Evolutionary conservation across 1,140 invertebrate species (phyloP), one percentile per base, ranked within the genome.

Genomic region (Magallana ariakensis): DNA sequence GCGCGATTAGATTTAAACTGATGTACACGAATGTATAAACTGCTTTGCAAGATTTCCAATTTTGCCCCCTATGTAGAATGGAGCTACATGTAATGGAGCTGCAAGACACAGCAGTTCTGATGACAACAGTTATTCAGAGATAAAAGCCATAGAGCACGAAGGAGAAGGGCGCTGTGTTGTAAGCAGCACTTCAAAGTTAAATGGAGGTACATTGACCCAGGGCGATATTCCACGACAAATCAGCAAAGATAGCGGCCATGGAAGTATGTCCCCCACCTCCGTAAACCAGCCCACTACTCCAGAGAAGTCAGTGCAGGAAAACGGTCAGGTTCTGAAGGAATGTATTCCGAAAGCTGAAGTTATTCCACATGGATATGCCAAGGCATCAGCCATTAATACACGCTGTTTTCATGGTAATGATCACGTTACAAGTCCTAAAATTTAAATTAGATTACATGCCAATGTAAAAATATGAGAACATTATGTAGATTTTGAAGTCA

Each of bases 391-490:
- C 22, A 26, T 75, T 9, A 26, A 8, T 13, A 75, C 22, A 19
- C 66, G 33, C 13, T 75, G 66, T 75, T 11, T 75, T 19, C 66
- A 75, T 33, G 66, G 66, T 75, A 75, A 75, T 75, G 33, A 46
- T 46, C 33, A 46, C 2, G 33, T 46, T 46, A 46, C 33, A 46
- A 5, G 33, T 46, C 33, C 33, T 46, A 46, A 46, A 46, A 46
- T 46, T 46, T 4, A 46, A 46, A 46, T 46, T 46, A 5, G 33
- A 46, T 46, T 46, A 46, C 33, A 46, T 46, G 33, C 33, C 5
- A 46, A 5, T 46, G 33, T 46, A 46, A 46, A 5, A 46, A 5
- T 5, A 46, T 46, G 33, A 4, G 33, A 46, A 46, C 33, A 46
- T 46, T 46, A 4, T 46, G 33, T 46, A 46, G 33, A 46, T 46